A percentile compares a stretch with the other conserved stretches of the same genome.
These are phyloP conservation scores for Maconellicoccus hirsutus DNA, from an alignment of 1,140 invertebrate species.

Conservation along the genomic window DNA sequence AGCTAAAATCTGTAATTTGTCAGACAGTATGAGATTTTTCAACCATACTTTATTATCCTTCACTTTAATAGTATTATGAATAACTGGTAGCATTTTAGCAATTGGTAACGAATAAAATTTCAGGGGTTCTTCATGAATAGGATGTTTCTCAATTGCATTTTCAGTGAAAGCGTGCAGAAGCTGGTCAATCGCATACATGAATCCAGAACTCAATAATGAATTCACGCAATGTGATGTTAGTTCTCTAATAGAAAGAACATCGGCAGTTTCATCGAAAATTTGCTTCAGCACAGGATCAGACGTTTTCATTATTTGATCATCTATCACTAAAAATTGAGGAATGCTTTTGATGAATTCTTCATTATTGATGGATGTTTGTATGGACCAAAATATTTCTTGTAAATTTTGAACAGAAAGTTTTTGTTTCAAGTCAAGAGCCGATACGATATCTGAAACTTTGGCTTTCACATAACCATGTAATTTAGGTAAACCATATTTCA, in stretches of 20 bases:
- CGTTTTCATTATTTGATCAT: background rate
- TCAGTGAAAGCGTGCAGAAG: background rate
- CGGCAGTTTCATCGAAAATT: constrained; percentile 2
- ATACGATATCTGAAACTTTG: background rate
- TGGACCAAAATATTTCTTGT: constrained; percentile 14
- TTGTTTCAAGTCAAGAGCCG: background rate
- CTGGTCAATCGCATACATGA: background rate
- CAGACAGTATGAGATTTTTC: background rate
- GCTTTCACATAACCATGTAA: background rate
- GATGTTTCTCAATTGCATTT: background rate
- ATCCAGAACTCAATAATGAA: background rate
- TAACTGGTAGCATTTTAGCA: constrained; percentile 4
- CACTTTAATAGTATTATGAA: background rate
- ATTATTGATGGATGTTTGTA: background rate
- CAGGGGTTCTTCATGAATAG: background rate
- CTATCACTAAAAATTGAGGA: background rate
- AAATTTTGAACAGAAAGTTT: constrained; percentile 6
- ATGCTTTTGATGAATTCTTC: constrained; percentile 2
- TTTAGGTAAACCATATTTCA: background rate
- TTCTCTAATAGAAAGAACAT: constrained; percentile 6
- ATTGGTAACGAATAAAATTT: background rate
- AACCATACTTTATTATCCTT: background rate
- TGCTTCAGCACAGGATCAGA: background rate
- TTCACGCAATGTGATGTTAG: background rate
- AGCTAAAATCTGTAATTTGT: background rate